Conservation (phyloP, 30 jellyfish, hydroid and myxozoan genomes). For the Phacellophora camtschatica region DNA sequence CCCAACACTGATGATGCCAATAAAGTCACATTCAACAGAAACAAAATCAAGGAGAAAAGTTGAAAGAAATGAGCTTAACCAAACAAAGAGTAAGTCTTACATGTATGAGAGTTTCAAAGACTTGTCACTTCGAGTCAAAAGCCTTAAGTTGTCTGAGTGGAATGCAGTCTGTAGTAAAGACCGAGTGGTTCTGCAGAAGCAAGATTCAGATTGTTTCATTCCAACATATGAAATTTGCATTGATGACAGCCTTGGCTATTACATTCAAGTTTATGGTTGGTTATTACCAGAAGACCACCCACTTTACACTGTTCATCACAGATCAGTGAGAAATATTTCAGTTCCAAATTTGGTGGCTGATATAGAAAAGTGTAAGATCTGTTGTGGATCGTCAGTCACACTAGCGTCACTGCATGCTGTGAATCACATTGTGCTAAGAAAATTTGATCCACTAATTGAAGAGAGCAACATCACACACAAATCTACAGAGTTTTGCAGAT, state of each 20-base stretch:
- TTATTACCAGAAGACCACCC: constrained; percentile 31
- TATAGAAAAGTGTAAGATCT: neutral
- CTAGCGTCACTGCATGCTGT: neutral
- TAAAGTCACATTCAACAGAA: neutral
- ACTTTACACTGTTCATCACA: neutral
- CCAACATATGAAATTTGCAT: neutral
- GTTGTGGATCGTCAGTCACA: neutral
- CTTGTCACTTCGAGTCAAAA: neutral
- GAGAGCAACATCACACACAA: neutral
- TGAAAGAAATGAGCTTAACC: neutral
- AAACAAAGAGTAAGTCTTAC: too few species aligned
- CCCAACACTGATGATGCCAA: constrained; percentile 12
- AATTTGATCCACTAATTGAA: neutral
- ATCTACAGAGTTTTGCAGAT: neutral
- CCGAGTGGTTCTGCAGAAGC: neutral
- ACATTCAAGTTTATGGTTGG: constrained; percentile 34
- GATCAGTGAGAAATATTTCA: constrained; percentile 19
- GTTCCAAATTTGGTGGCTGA: neutral
- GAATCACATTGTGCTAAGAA: neutral
- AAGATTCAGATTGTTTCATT: neutral
- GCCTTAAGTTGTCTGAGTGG: neutral
- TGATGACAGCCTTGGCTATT: constrained; percentile 29
- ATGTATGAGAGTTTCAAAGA: too few species aligned
- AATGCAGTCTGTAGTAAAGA: neutral
- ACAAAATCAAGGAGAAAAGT: neutral